A percentile compares a stretch with the other conserved stretches of the same genome.
Conservation (phyloP, 1,140 invertebrate species). For the Dreissena rostriformis region DNA sequence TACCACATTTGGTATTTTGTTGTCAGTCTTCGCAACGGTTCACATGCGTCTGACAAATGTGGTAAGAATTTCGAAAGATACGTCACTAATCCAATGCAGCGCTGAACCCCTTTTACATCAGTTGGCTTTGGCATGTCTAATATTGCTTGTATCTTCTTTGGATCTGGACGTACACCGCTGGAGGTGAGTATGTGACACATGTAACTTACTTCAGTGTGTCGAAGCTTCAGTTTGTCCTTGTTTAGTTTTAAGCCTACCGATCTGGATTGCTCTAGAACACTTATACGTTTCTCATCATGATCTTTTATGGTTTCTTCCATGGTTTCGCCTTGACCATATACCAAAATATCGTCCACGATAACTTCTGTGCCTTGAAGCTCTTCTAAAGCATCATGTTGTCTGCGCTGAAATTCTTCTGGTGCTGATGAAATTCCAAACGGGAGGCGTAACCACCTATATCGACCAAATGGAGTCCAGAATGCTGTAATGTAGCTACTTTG, state of each 20-base stretch:
- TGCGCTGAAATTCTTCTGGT: conserved; percentile 73
- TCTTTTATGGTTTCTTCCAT: conserved; percentile 19
- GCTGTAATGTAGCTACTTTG: conserved; percentile 65
- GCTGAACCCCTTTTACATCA: conserved; percentile 62
- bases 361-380: background rate
- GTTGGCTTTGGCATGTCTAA: conserved; percentile 77
- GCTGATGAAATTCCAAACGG: conserved; percentile 53
- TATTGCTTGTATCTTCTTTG: conserved; percentile 78
- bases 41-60: conserved; percentile 51
- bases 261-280: conserved; percentile 26
- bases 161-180: conserved; percentile 75
- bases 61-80: conserved; percentile 65
- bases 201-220: conserved; percentile 18
- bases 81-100: conserved; percentile 61
- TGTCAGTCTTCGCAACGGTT: conserved; percentile 61
- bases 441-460: conserved; percentile 52
- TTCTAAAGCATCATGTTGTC: too few relatives aligned
- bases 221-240: conserved; percentile 44
- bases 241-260: conserved; percentile 42
- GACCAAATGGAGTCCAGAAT: conserved; percentile 69
- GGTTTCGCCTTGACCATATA: background rate
- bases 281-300: conserved; percentile 21
- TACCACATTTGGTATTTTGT: conserved; percentile 25
- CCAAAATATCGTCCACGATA: conserved; percentile 22
- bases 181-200: conserved; percentile 48